Base-by-base conservation (phyloP, 2,888 invertebrate species). In the Acronicta aceris region DNA sequence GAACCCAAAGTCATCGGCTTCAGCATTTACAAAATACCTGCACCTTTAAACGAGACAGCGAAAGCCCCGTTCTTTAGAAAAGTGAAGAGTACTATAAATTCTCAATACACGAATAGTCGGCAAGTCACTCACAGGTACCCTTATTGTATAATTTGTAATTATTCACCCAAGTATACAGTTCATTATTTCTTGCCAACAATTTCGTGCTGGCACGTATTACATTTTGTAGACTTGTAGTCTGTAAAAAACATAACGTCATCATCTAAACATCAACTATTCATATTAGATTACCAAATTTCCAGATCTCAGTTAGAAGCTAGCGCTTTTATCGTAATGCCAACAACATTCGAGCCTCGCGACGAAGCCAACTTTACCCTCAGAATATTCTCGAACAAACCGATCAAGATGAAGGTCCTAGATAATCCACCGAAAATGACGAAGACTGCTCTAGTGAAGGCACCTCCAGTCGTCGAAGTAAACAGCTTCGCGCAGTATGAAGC, bases 1-100 rank as follows among this genome's bases (percentile, higher is more conserved):
- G 98, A 98, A 87, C 98, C 98, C 12, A 98, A 98, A 95, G 98
- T 98, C 6, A 97, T 98, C 71, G 98, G 98, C 33, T 98, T 98
- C 86, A 98, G 98, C 55, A 96, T 98, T 53, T 98, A 98, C 87
- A 96, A 96, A 45, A 89, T 97, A 78, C 95, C 96, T 66, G 96
- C 96, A 83, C 96, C 95, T 71, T 95, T 91, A 6, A 95, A 96
- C 5, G 98, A 98, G 88, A 97, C 97, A 12, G 97, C 98, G 55
- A 96, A 97, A 62, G 97, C 97, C 76, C 94, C 95, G 25, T 98
- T 98, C 87, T 98, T 98, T 87, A 98, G 97, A 87, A 97, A 97
- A 82, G 97, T 97, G 81, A 98, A 98, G 82, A 98, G 98, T 48
- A 95, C 97, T 56, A 96, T 98, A 41, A 98, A 98, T 89, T 98